Evolutionary conservation across 2,797 vertebrate genomes (phyloP), one percentile per base, ranked within the genome.

Genomic region (Tarsius wallacei): DNA sequence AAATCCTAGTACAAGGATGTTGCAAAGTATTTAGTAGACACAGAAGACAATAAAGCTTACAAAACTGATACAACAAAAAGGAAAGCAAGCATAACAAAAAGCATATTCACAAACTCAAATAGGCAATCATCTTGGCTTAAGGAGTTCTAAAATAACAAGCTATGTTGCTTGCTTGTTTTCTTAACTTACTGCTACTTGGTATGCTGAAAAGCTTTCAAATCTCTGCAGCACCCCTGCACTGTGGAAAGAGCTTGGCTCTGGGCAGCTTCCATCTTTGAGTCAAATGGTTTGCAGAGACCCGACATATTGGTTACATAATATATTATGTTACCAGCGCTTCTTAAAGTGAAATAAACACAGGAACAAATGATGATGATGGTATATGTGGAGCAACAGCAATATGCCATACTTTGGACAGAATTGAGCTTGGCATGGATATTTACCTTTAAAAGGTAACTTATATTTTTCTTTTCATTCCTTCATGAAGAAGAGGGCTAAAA

Each of bases 141-240:
- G 61, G 42, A 76, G 68, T 26, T 68, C 82, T 57, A 53, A 96
- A 83, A 80, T 64, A 70, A 66, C 33, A 80, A 86, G 55, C 55
- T 70, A 13, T n/a, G 9, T 80, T 87, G 68, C 74, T 85, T 83
- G 11, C 17, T 95, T 94, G 4, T 68, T 90, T 98, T 82, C 89
- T 83, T n/a, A 82, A 63, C 8, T 95, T 63, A 89, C 7, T 16
- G 19, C n/a, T 74, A 9, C n/a, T 63, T 59, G 12, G 36, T 85
- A 6, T 89, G 33, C 66, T 90, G 76, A 70, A 71, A 64, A 91
- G 74, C 64, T 86, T 96, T 93, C 33, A 78, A 78, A 59, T 90
- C 26, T 85, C 78, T 49, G 55, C 2, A 42, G 53, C 15, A 57
- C n/a, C 19, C 0, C 0, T 3, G 31, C 12, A 71, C 14, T 13